Conservation (phyloP, 2,797 vertebrate genomes). For the Bradypodion pumilum region DNA sequence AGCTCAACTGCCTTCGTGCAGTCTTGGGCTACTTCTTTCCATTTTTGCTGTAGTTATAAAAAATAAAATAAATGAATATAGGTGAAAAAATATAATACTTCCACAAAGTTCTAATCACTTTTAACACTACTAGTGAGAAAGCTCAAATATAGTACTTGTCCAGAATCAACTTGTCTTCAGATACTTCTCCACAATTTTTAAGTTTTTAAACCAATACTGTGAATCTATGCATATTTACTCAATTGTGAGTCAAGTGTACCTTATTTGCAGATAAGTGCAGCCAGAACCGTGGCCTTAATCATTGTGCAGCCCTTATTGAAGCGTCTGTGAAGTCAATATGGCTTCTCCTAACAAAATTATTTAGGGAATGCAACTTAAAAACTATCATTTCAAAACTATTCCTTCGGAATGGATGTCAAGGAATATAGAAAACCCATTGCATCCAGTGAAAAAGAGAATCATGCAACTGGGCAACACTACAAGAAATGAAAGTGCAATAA, state of each 20-base stretch:
- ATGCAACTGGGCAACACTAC: background rate
- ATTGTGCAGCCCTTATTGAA: background rate
- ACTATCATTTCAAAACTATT: background rate
- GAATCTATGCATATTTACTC: background rate
- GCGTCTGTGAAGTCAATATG: background rate
- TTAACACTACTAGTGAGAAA: background rate
- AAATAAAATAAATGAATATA: constrained; percentile 16
- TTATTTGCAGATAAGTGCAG: background rate
- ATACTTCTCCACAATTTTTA: constrained; percentile 23
- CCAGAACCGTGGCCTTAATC: background rate
- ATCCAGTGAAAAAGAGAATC: background rate
- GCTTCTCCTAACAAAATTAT: background rate
- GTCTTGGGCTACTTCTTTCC: constrained; percentile 94
- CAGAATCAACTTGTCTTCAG: background rate
- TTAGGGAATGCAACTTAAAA: background rate
- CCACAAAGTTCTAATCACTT: constrained; percentile 13
- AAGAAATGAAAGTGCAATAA: background rate
- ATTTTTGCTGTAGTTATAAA: constrained; percentile 86
- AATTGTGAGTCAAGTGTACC: background rate
- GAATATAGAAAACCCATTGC: background rate
- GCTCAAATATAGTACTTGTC: background rate
- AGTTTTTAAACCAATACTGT: background rate
- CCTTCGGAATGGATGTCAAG: constrained; percentile 19
- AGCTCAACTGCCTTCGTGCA: constrained; percentile 93
- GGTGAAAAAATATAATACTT: constrained; percentile 34